Conservation (phyloP, 2,797 vertebrate genomes). For the Tauraco hartlaubi region DNA sequence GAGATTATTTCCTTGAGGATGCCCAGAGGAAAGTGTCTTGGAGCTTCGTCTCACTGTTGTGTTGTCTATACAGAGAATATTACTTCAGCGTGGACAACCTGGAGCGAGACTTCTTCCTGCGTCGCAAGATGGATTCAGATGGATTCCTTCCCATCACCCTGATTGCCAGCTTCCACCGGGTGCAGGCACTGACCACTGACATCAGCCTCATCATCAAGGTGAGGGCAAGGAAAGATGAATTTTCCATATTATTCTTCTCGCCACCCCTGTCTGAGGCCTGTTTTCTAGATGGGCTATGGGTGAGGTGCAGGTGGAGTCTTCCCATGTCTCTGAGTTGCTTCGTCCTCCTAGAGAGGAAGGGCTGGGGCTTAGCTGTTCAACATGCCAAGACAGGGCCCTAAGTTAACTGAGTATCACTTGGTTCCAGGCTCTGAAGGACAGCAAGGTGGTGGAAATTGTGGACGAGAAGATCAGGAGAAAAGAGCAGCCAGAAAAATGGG, state of each 20-base stretch:
- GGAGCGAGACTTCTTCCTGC: conserved; percentile 96
- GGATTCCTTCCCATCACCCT: conserved; percentile 94
- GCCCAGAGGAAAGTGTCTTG: neutral
- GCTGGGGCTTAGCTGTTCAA: neutral
- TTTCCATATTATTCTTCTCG: neutral
- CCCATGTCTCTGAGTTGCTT: neutral
- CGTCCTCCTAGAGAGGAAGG: neutral
- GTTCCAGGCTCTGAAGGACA: conserved; percentile 92
- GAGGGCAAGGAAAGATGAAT: neutral
- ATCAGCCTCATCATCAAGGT: conserved; percentile 92
- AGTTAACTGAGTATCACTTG: neutral
- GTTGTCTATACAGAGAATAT: conserved; percentile 86
- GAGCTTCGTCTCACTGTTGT: neutral
- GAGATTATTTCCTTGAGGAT: neutral
- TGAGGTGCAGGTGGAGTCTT: neutral
- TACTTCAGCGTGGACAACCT: conserved; percentile 98
- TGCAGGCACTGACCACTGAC: conserved; percentile 96
- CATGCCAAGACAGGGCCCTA: rapidly evolving
- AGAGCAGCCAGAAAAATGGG: conserved; percentile 95
- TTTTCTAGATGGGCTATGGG: neutral
- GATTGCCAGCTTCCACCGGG: conserved; percentile 95
- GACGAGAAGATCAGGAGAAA: conserved; percentile 95
- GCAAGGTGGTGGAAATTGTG: conserved; percentile 94
- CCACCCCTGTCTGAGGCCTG: neutral
- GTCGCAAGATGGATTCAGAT: conserved; percentile 94